A percentile compares a stretch with the other conserved stretches of the same genome.
Conservation (phyloP, 2,113 vertebrate species). For the Phrynosoma platyrhinos region DNA sequence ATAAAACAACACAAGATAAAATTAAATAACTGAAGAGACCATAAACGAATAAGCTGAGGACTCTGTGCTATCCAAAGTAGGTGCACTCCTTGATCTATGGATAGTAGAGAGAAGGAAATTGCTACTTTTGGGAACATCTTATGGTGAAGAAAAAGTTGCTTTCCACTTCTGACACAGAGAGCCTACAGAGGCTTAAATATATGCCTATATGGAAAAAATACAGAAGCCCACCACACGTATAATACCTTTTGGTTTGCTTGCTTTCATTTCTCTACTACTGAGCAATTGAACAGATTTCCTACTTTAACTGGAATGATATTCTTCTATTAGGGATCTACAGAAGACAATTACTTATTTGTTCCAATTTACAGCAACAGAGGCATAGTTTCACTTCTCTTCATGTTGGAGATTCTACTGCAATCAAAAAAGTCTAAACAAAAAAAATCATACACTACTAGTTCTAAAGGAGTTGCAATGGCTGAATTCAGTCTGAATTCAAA, state of each 20-base stretch:
- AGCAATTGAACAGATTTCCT: background rate
- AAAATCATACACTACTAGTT: no score
- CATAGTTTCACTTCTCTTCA: slow-evolving; percentile 25
- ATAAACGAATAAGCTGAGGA: no score
- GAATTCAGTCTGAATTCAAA: no score
- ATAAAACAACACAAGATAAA: no score
- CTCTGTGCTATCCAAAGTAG: background rate
- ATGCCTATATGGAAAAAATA: background rate
- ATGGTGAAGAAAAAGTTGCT: background rate
- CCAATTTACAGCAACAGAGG: slow-evolving; percentile 30
- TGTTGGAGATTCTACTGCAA: no score
- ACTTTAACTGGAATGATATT: background rate
- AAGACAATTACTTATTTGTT: background rate
- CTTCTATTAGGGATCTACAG: background rate
- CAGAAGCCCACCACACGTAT: background rate
- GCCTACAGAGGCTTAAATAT: background rate
- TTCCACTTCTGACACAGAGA: background rate
- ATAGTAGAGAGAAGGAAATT: background rate
- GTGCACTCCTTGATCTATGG: background rate
- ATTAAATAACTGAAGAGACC: no score
- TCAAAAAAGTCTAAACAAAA: no score
- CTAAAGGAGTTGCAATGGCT: no score
- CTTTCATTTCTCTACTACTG: background rate
- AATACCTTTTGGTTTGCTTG: background rate
- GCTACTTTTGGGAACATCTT: background rate